Evolutionary conservation across 1,140 invertebrate genomes (phyloP).

Genomic region (Chionoecetes opilio): DNA sequence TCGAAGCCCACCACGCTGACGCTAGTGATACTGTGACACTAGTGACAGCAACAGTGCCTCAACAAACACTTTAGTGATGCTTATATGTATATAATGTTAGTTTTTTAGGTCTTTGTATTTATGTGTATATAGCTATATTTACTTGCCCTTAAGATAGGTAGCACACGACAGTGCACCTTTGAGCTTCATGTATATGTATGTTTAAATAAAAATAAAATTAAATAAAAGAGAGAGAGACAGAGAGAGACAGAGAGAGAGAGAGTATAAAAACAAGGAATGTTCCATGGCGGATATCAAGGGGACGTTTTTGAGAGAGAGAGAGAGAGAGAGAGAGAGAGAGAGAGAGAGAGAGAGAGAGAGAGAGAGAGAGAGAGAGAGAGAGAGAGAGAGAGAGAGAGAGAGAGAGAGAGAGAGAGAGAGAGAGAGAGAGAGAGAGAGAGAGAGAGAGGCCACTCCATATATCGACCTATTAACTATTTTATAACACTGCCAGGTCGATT

Average conservation of each 20-base stretch:
- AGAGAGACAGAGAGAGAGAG: not conserved
- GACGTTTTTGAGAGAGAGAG: not conserved
- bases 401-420: conserved; percentile 17
- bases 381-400: conserved; percentile 13
- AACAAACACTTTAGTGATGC: too few species aligned
- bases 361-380: not conserved
- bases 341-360: conserved; percentile 14
- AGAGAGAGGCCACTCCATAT: not conserved
- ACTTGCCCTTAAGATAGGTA: too few species aligned
- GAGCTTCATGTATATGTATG: too few species aligned
- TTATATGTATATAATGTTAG: too few species aligned
- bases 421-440: not conserved
- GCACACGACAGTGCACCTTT: too few species aligned
- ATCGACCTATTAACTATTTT: not conserved
- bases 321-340: not conserved
- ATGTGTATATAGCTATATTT: too few species aligned
- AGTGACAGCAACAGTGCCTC: too few species aligned
- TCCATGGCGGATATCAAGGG: not conserved
- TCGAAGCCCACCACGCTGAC: too few species aligned
- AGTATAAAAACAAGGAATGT: not conserved
- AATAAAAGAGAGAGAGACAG: not conserved
- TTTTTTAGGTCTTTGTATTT: too few species aligned
- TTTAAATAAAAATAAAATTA: too few species aligned
- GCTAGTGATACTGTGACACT: too few species aligned
- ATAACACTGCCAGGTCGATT: not conserved